phyloP scores from a whole-genome alignment of 2,797 vertebrate genomes.

The Pseudomugil tenellus region DNA sequence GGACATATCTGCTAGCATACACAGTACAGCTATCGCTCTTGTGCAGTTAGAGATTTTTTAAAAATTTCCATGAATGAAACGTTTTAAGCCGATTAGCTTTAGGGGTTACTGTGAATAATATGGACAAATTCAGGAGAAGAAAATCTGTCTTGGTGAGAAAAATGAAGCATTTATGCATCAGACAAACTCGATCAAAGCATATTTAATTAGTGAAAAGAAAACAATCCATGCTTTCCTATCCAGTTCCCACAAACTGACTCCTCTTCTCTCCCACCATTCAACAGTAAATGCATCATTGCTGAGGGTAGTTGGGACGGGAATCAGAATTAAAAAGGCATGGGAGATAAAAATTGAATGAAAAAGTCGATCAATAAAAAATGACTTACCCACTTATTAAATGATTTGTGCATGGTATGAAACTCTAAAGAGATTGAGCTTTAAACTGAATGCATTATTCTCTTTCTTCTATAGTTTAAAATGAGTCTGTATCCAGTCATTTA shows the following conservation, averaged over 20 bases:
- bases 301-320: constrained; percentile 52
- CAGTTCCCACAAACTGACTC: constrained; percentile 23
- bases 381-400: constrained; percentile 62
- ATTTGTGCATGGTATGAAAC: constrained; percentile 56
- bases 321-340: constrained; percentile 56
- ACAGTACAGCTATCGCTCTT: neutral
- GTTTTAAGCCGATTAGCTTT: constrained; percentile 36
- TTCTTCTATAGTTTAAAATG: constrained; percentile 62
- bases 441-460: constrained; percentile 70
- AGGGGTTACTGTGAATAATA: constrained; percentile 36
- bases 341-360: constrained; percentile 69
- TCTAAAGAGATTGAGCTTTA: constrained; percentile 56
- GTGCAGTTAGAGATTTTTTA: neutral
- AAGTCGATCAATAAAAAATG: constrained; percentile 72
- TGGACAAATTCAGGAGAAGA: constrained; percentile 20
- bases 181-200: constrained; percentile 60
- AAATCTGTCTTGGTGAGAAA: constrained; percentile 44
- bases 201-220: constrained; percentile 75
- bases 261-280: constrained; percentile 19
- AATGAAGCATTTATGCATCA: constrained; percentile 60
- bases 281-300: constrained; percentile 8
- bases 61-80: constrained; percentile 29
- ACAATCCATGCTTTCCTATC: constrained; percentile 48
- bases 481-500: constrained; percentile 34
- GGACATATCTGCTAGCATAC: neutral